phyloP scores from a whole-genome alignment of 35 echinoderm and acorn worm species.

The Lytechinus variegatus region DNA sequence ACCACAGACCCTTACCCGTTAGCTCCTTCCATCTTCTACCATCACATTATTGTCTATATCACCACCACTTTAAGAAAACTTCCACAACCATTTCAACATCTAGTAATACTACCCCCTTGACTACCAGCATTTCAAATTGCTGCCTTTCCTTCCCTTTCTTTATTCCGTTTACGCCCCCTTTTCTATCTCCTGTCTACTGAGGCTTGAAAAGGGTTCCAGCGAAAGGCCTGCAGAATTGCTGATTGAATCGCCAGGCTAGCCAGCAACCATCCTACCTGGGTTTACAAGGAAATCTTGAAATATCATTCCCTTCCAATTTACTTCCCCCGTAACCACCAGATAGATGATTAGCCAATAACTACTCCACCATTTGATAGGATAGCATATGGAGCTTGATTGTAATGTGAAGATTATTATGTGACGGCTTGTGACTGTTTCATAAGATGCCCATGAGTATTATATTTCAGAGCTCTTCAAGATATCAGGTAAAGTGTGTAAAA shows the following conservation, averaged over 20 bases:
- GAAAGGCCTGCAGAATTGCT: not conserved
- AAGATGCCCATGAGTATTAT: not conserved
- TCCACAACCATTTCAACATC: not conserved
- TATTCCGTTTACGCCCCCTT: not conserved
- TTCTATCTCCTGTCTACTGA: not conserved
- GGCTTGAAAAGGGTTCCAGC: not conserved
- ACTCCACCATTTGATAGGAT: not conserved
- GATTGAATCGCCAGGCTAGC: not conserved
- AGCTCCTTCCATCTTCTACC: too few species aligned
- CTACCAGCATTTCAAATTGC: not conserved
- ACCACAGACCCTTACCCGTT: not conserved
- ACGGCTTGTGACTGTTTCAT: not conserved
- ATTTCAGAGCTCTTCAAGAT: not conserved
- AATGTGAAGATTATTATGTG: not conserved
- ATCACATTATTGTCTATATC: not conserved
- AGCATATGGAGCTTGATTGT: not conserved
- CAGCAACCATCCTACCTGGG: not conserved
- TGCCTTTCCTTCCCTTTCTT: not conserved
- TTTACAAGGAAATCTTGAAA: slow-evolving; percentile 20
- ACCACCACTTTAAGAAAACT: not conserved
- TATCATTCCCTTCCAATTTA: not conserved
- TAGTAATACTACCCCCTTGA: not conserved
- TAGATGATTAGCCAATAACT: not conserved
- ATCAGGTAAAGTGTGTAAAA: not conserved
- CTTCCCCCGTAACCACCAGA: not conserved